Percentiles rank a stretch among this genome's conserved stretches.
These are phyloP conservation scores for Lasaia peninsularis DNA, from an alignment of 1,140 invertebrate genomes.

Conservation along the genomic window DNA sequence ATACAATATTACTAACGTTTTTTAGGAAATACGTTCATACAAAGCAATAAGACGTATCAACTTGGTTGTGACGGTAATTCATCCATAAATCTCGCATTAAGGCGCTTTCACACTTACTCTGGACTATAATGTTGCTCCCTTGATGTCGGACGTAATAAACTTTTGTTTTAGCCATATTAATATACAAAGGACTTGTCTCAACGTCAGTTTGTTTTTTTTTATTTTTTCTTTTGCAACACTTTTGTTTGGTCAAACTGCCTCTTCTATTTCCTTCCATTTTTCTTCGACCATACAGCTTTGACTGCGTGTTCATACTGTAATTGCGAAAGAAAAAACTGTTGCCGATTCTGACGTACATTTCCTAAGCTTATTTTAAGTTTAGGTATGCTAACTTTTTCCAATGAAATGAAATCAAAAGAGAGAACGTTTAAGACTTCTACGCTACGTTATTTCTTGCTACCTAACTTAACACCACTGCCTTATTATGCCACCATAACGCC, in stretches of 20 bases:
- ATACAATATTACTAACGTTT: too few species aligned
- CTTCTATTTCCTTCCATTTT: too few species aligned
- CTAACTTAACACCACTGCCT: background rate
- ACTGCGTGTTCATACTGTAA: background rate
- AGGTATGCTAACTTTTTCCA: too few species aligned
- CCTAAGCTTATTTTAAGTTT: too few species aligned
- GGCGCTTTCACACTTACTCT: conserved; percentile 3
- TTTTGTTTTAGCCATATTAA: conserved; percentile 2
- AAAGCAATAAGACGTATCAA: too few species aligned
- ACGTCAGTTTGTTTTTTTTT: background rate
- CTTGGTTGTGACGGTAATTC: conserved; percentile 5
- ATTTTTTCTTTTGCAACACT: conserved; percentile 2
- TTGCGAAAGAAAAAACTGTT: background rate
- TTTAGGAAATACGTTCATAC: too few species aligned
- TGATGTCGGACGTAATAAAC: conserved; percentile 10
- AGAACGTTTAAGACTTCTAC: too few species aligned
- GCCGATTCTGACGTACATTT: too few species aligned
- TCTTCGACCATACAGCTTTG: background rate
- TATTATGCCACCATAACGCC: background rate
- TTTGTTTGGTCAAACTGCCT: too few species aligned
- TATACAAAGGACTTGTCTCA: conserved; percentile 5
- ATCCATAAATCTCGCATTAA: conserved; percentile 10
- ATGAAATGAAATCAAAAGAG: too few species aligned
- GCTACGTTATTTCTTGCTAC: too few species aligned
- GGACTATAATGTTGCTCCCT: background rate